Evolutionary conservation across 2,113 vertebrate species (phyloP), one percentile per base, ranked within the genome.

Genomic region (Bufo bufo): DNA sequence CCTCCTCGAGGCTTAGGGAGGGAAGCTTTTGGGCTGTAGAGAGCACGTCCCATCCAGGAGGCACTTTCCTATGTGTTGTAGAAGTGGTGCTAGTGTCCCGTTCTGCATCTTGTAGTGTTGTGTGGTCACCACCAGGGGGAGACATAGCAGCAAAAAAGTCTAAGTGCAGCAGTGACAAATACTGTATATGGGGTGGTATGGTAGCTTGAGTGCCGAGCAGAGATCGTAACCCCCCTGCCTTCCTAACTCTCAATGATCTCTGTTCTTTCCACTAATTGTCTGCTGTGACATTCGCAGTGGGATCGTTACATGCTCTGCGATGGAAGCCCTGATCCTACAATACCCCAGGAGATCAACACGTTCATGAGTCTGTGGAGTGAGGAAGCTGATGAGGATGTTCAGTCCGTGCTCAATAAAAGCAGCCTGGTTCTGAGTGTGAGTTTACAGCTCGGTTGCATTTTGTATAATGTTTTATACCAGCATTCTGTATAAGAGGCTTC

Each of bases 331-430:
- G 96, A 99, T 83, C 97, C 97, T n/a, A 90, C 93, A 0, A 17
- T 94, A 0, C 90, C 93, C 43, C 93, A 90, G 66, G 97, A 99
- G 74, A 94, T 99, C 16, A 99, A 99, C 88, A 95, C 95, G 49
- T 99, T 95, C 87, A 95, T 99, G 84, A 97, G 92, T 85, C 90
- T 98, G 82, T 98, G 96, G 96, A 91, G 85, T 89, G 97, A 98
- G 17, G 94, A 97, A 77, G 90, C 82, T 23, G 93, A 95, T 11
- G 91, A 95, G 61, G 92, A 94, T 13, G 63, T 97, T 43, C 90
- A 92, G 4, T 54, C 52, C 1, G 94, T 98, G 86, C 90, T 97
- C 43, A 14, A 93, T 82, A 94, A 96, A 45, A 96, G 96, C 72
- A 91, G 92, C 65, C 63, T 94, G 58, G 95, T 97, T 58, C 90